phyloP scores from a whole-genome alignment of 1,140 invertebrate genomes.

The Stegodyphus dumicola region DNA sequence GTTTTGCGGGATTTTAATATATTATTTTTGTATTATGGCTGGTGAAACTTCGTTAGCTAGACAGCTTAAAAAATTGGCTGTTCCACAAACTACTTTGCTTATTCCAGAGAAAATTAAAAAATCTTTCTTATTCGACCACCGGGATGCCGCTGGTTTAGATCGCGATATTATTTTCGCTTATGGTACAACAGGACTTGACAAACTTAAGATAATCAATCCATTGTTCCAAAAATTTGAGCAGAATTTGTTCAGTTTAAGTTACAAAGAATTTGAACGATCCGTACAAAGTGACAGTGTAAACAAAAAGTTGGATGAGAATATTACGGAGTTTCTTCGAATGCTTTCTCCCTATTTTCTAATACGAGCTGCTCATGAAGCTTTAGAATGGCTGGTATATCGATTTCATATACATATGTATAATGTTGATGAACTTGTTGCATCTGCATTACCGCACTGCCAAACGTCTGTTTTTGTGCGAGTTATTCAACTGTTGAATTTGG shows the following conservation, averaged over 20 bases:
- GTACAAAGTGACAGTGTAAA: slow-evolving; percentile 82
- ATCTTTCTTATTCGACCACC: slow-evolving; percentile 88
- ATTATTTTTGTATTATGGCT: slow-evolving; percentile 1
- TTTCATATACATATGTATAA: slow-evolving; percentile 91
- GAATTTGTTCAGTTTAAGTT: slow-evolving; percentile 80
- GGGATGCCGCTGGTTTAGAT: slow-evolving; percentile 87
- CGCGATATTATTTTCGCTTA: slow-evolving; percentile 85
- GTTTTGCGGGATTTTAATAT: not conserved
- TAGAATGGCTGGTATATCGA: slow-evolving; percentile 92
- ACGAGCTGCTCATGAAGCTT: slow-evolving; percentile 84
- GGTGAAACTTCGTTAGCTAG: slow-evolving; percentile 79
- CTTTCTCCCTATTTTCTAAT: slow-evolving; percentile 89
- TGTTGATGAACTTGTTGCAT: slow-evolving; percentile 79
- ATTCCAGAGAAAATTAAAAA: slow-evolving; percentile 76
- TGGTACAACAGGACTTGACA: slow-evolving; percentile 83
- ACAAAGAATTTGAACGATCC: slow-evolving; percentile 82
- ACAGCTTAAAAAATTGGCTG: slow-evolving; percentile 82
- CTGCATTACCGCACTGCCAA: slow-evolving; percentile 91
- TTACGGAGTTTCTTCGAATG: slow-evolving; percentile 83
- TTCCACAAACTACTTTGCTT: slow-evolving; percentile 81
- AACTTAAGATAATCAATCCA: slow-evolving; percentile 79
- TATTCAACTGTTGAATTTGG: slow-evolving; percentile 80
- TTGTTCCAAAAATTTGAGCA: slow-evolving; percentile 79
- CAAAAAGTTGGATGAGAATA: slow-evolving; percentile 78
- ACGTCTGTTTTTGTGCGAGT: slow-evolving; percentile 87